A percentile compares a stretch with the other conserved stretches of the same genome.
Conservation (phyloP, 2,113 vertebrate genomes). For the Misgurnus mizolepis region DNA sequence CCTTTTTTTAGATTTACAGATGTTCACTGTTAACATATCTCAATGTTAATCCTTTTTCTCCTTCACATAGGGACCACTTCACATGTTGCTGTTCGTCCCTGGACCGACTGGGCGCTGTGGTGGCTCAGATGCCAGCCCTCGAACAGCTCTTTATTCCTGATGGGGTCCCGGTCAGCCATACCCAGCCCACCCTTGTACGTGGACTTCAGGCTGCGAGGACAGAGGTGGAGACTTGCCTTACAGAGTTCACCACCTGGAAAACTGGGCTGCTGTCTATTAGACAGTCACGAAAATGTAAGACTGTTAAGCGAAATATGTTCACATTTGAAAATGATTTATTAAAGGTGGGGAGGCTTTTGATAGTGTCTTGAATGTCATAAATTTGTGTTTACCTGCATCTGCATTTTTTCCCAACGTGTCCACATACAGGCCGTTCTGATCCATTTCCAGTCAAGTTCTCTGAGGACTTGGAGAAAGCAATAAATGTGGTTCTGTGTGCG, state of each 20-base stretch:
- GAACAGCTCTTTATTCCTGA: slow-evolving; percentile 81
- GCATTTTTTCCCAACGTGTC: background rate
- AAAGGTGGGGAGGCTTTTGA: too few relatives aligned
- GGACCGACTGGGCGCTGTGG: slow-evolving; percentile 76
- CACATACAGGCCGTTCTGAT: slow-evolving; percentile 59
- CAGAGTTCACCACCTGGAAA: slow-evolving; percentile 87
- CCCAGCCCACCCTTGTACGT: slow-evolving; percentile 72
- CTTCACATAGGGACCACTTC: slow-evolving; percentile 82
- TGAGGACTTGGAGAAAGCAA: slow-evolving; percentile 80
- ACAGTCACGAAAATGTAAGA: slow-evolving; percentile 52
- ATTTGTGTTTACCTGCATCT: background rate
- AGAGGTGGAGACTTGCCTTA: slow-evolving; percentile 73
- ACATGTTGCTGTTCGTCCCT: slow-evolving; percentile 78
- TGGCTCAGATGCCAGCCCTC: slow-evolving; percentile 74
- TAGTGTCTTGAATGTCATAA: too few relatives aligned
- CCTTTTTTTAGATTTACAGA: background rate
- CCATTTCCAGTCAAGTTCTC: slow-evolving; percentile 81
- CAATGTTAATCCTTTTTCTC: background rate
- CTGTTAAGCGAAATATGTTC: background rate
- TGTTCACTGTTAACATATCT: background rate
- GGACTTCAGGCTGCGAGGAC: slow-evolving; percentile 81
- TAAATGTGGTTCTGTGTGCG: slow-evolving; percentile 82
- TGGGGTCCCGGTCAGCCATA: slow-evolving; percentile 47
- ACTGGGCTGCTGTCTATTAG: slow-evolving; percentile 74
- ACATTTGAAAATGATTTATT: too few relatives aligned